Conservation (phyloP, 2,113 vertebrate genomes). For the Aldabrachelys gigantea region DNA sequence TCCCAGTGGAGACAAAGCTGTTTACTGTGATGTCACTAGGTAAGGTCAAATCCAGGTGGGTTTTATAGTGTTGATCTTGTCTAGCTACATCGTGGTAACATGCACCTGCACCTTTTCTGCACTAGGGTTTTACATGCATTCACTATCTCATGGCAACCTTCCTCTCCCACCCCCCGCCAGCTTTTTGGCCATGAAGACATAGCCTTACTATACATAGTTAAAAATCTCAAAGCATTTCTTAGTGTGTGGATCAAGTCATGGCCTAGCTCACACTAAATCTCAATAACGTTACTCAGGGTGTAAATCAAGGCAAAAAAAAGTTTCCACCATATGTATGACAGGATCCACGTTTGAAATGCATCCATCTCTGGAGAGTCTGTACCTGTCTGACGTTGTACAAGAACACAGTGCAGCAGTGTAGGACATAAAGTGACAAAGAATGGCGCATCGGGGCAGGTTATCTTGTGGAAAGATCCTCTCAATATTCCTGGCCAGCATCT, state of each 20-base stretch:
- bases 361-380: background rate
- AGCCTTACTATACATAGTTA: background rate
- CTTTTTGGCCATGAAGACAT: background rate
- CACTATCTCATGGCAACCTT: background rate
- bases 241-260: background rate
- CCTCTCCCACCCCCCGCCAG: accelerated
- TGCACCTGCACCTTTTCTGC: slow-evolving; percentile 21
- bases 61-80: background rate
- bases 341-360: background rate
- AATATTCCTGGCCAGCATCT: background rate
- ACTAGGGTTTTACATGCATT: background rate
- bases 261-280: background rate
- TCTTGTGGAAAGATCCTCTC: background rate
- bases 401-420: background rate
- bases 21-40: background rate
- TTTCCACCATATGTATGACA: background rate
- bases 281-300: background rate
- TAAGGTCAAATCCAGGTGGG: background rate
- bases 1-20: background rate
- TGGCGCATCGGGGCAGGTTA: accelerated
- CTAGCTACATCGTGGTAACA: slow-evolving; percentile 25
- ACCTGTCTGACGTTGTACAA: background rate
- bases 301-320: background rate
- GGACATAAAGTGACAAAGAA: background rate
- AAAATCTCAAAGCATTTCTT: background rate